Base-by-base conservation (phyloP, 1,140 invertebrate genomes). In the Bombus soroeensis region DNA sequence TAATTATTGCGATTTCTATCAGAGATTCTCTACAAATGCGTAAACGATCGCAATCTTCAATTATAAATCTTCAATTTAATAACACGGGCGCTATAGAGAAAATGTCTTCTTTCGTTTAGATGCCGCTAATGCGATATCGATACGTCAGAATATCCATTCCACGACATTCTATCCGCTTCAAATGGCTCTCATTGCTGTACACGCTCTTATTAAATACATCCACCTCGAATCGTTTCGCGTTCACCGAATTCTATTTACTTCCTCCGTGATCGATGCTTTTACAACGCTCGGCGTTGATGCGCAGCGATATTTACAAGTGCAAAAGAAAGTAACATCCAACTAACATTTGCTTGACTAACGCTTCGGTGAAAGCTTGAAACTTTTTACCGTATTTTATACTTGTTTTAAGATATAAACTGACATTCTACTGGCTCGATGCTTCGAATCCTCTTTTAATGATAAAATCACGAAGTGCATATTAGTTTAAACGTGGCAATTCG, bases 271-370 rank as follows among this genome's bases (percentile, higher is more conserved):
- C 53, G 32, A 62, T 78, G 15, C 62, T 41, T 78, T 78, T 73
- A 62, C 77, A n/a, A 53, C 57, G 41, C 75, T 76, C 59, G 37
- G 34, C 72, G 37, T 62, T 4, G 76, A 81, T 68, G 22, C 34
- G 37, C 53, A 70, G 25, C 32, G 32, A 70, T 70, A 79, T 72
- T 76, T 57, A 72, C 75, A 64, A 28, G 25, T 22, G 37, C 72
- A 22, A 68, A 89, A 72, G 87, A 89, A 89, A 89, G 88, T 89
- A 83, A 86, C 64, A 72, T 75, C 39, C 59, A 74, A 74, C 43
- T 77, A 79, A 73, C 83, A 47, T 82, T 86, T 82, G 41, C 43
- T 66, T 59, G 47, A 9, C 2, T n/a, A 66, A 47, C 47, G 47
- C 57, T 66, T 64, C 62, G 76, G 88, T 88, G 88, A 89, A 89